phyloP scores from a whole-genome alignment of 2,113 vertebrate genomes.

The Micronycteris hirsuta region DNA sequence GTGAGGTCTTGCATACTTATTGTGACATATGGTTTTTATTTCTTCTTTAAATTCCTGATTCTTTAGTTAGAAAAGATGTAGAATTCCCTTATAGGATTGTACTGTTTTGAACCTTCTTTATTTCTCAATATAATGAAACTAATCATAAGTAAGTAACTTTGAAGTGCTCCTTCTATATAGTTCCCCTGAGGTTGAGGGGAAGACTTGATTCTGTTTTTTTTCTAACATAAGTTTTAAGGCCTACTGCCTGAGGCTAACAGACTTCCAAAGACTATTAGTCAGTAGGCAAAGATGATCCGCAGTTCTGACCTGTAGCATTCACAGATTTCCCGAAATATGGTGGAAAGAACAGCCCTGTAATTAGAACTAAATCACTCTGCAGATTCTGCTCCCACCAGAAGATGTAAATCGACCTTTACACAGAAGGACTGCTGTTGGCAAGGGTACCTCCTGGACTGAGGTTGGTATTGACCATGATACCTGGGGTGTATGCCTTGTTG shows the following conservation, averaged over 20 bases:
- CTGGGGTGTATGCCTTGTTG: rapidly evolving
- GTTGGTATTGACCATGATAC: background rate
- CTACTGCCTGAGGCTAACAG: background rate
- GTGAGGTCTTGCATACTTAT: background rate
- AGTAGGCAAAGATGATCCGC: background rate
- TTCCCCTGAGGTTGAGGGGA: background rate
- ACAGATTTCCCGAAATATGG: background rate
- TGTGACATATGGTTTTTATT: background rate
- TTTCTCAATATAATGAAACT: background rate
- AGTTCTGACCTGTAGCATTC: background rate
- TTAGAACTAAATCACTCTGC: background rate
- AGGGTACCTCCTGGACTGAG: background rate
- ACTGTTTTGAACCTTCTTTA: background rate
- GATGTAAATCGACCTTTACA: background rate
- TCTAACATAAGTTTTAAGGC: background rate
- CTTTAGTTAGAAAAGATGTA: background rate
- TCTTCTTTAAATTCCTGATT: background rate
- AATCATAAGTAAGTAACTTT: background rate
- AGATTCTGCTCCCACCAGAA: background rate
- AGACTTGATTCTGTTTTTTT: background rate
- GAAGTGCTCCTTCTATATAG: background rate
- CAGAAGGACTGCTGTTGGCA: background rate
- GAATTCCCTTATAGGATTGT: background rate
- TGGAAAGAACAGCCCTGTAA: background rate
- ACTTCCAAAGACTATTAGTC: background rate